Base-by-base conservation (phyloP, 2,888 invertebrate genomes). In the Megastigmus dorsalis region DNA sequence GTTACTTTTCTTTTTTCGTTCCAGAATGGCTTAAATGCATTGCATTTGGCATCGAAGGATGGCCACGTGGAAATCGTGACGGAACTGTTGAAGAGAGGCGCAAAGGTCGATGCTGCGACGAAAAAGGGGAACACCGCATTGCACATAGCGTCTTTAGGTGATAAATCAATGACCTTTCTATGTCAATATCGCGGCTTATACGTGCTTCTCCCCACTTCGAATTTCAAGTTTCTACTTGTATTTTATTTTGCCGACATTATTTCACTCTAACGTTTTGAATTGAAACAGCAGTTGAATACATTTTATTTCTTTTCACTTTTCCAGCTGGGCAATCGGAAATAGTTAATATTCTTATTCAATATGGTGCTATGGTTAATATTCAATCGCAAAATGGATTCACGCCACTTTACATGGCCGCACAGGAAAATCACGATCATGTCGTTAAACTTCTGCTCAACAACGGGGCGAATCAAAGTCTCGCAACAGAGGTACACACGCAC, bases 321-420 rank as follows among this genome's bases (percentile, higher is more conserved):
- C 30, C 82, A 89, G 99, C 99, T 74, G 99, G 99, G 0, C 98
- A 99, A 89, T 94, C 95, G 85, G 94, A 96, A 81, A 96, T 99
- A 74, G 97, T 98, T 67, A 93, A 93, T 84, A 92, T 98, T 83
- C 92, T 99, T 80, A 94, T 99, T 60, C 94, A 95, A 82, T 93
- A 95, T 84, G 95, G 95, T 81, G 98, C 98, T 81, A 94, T 95
- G 84, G 95, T 99, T 81, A 99, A 99, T 89, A 96, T 97, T 13
- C 99, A 99, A 88, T 97, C 97, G 0, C 94, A 97, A 80, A 98
- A 97, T 87, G 99, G 99, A 52, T 99, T 99, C 89, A 98, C 99
- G 0, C 99, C 99, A 0, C 90, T 99, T 52, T 99, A 99, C 88
- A 99, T 99, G 98, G 98, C 98, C 3, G 97, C 99, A 9, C 99